Base-by-base conservation (phyloP, 2,888 invertebrate species). In the Andricus curvator region DNA sequence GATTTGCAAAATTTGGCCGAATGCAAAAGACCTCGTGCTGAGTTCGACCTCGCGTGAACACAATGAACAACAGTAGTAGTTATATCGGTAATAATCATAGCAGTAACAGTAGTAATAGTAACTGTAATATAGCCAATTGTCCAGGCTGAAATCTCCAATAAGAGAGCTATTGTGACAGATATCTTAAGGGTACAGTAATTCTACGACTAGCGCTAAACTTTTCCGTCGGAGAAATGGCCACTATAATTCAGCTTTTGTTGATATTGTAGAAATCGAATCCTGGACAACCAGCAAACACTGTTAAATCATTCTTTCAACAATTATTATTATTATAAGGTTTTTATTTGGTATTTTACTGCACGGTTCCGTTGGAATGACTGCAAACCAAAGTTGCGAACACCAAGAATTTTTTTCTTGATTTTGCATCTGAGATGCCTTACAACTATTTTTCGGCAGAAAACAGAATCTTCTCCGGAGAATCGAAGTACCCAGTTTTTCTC, bases 61-160 rank as follows among this genome's bases (percentile, higher is more conserved):
- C 85, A 83, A 85, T 86, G 78, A 85, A 85, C 84, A 83, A 85
- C 80, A 84, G 82, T 83, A 83, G 79, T 70, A 82, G 77, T 81
- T 80, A 81, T 83, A 77, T 80, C 68, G 84, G 74, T 83, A 80
- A 82, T 84, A 82, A 37, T 79, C 70, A 74, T 44, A 65, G 48
- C 29, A 64, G 44, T 78, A 65, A 66, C 65, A 66, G 66, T 65
- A 78, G 60, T 82, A 74, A 74, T 51, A 70, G 29, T 79, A 79
- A 44, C 74, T 74, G 29, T 68, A 33, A 79, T 60, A 44, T 48
- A 56, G 29, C 70, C 51, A 74, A 33, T 56, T 74, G 33, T 56
- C 70, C 70, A 33, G 51, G 33, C 17, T 29, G 11, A 56, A 74
- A 56, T 51, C 51, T 70, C 48, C 48, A 29, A 20, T 60, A 4